Base-by-base conservation (phyloP, 2,888 invertebrate species). In the Cantharis rufa region DNA sequence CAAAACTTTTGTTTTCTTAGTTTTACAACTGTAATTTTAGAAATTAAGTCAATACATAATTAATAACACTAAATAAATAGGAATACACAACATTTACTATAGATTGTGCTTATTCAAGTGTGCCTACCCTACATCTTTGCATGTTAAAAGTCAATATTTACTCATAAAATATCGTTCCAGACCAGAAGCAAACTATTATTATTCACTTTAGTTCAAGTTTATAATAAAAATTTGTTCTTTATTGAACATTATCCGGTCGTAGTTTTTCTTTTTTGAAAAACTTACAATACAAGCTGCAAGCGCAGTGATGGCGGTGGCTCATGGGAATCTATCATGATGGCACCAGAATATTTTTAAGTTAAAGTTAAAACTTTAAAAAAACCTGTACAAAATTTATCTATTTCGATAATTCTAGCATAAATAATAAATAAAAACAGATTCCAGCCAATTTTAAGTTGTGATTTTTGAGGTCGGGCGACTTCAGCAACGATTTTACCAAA, bases 171-270 rank as follows among this genome's bases (percentile, higher is more conserved):
- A 48, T n/a, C n/a, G 48, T 48, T 48, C 48, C 48, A 48, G n/a
- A 48, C 48, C 48, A 48, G n/a, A 48, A 48, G 13, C 13, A 32
- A 32, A 32, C 32, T 13, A n/a, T 48, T 48, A 48, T 48, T 48
- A n/a, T 48, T 48, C 21, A 21, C 64, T 64, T 18, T 64, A 18
- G 16, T 64, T 21, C 13, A 21, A 18, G 16, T 64, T 21, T 64
- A 15, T 18, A 16, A 18, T 27, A 18, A 61, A 74, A 27, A n/a
- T 69, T 79, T 80, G 81, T 84, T 7, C n/a, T 0, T n/a, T n/a
- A 48, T 48, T 48, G 48, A 48, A n/a, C 5, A 48, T n/a, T 48
- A n/a, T 7, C 48, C 4, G 7, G 2, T 32, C 13, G 13, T n/a
- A 13, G 9, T 2, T 9, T 32, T 48, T 48, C n/a, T n/a, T 48